phyloP scores from a whole-genome alignment of 2,113 vertebrate species.

The Murina feae region DNA sequence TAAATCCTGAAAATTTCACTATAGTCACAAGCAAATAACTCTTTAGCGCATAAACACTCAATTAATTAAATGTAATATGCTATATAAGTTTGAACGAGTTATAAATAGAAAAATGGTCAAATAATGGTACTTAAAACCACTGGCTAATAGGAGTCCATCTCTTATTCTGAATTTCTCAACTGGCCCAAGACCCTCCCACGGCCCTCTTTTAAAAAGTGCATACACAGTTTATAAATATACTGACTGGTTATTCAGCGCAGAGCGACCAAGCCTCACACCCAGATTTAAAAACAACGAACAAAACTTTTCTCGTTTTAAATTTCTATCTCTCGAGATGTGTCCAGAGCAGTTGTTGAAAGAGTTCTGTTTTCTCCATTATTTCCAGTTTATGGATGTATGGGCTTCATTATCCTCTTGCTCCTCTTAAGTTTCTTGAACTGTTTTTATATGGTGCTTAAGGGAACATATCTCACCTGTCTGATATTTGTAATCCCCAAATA shows the following conservation, averaged over 20 bases:
- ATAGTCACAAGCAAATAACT: slow-evolving; percentile 85
- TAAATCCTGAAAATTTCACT: slow-evolving; percentile 84
- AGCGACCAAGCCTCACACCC: background rate
- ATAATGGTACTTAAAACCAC: slow-evolving; percentile 75
- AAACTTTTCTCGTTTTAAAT: slow-evolving; percentile 29
- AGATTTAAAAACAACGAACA: background rate
- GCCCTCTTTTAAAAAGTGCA: background rate
- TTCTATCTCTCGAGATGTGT: slow-evolving; percentile 44
- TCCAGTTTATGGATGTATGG: slow-evolving; percentile 54
- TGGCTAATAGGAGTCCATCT: slow-evolving; percentile 62
- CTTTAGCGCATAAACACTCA: slow-evolving; percentile 87
- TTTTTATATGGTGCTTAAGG: slow-evolving; percentile 56
- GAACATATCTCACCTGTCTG: slow-evolving; percentile 52
- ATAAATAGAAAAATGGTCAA: slow-evolving; percentile 77
- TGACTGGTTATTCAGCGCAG: background rate
- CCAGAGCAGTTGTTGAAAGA: slow-evolving; percentile 20
- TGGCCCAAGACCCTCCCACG: background rate
- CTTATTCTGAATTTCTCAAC: slow-evolving; percentile 53
- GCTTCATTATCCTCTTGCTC: slow-evolving; percentile 55
- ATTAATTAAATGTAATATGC: slow-evolving; percentile 85
- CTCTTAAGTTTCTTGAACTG: slow-evolving; percentile 67
- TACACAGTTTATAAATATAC: slow-evolving; percentile 5
- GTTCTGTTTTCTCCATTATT: slow-evolving; percentile 69
- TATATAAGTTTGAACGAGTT: slow-evolving; percentile 76
- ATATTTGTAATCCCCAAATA: slow-evolving; percentile 65